These are phyloP conservation scores for Ectemnius continuus DNA, from an alignment of 2,888 invertebrate species.

Conservation along the genomic window DNA sequence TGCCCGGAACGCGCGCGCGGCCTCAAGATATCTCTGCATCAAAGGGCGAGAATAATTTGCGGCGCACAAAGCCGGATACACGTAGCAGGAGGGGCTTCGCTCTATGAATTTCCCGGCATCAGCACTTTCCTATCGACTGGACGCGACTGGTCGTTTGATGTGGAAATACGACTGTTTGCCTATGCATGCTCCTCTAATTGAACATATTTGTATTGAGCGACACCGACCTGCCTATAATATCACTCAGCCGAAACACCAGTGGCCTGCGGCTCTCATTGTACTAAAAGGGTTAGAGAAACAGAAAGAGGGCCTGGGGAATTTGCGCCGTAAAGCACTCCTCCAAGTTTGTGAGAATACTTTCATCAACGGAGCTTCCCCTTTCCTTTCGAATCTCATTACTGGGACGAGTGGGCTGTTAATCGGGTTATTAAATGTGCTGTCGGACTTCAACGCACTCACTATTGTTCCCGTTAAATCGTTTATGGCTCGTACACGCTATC, in stretches of 20 bases:
- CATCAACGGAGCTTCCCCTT: too few relatives aligned
- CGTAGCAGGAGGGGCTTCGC: neutral
- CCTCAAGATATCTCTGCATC: conserved; percentile 15
- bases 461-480: neutral
- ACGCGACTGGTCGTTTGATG: conserved; percentile 30
- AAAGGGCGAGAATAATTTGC: conserved; percentile 38
- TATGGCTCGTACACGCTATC: conserved; percentile 15
- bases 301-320: too few relatives aligned
- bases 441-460: neutral
- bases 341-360: too few relatives aligned
- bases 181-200: conserved; percentile 22
- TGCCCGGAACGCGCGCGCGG: conserved; percentile 15
- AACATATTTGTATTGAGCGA: conserved; percentile 10
- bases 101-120: neutral
- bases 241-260: too few relatives aligned
- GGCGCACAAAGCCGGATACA: neutral
- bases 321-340: too few relatives aligned
- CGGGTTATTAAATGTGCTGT: conserved; percentile 37
- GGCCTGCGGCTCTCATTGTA: too few relatives aligned
- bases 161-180: conserved; percentile 29
- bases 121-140: conserved; percentile 16
- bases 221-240: too few relatives aligned
- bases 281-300: conserved; percentile 13
- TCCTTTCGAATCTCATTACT: too few relatives aligned
- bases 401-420: conserved; percentile 26